Base-by-base conservation (phyloP, 2,797 vertebrate genomes). In the Choloepus didactylus region DNA sequence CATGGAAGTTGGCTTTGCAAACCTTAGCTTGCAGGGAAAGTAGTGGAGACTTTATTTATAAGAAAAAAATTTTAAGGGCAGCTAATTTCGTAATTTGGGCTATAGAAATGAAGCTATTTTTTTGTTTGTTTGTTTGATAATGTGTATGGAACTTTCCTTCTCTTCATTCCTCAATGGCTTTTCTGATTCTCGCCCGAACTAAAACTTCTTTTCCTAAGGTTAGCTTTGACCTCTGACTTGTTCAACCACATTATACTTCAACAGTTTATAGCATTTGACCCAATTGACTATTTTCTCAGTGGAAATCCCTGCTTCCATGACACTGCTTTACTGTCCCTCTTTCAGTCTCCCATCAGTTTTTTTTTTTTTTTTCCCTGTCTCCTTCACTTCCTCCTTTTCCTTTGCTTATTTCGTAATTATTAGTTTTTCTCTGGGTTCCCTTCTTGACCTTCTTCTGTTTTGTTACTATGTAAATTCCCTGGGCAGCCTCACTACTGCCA, bases 141-240 rank as follows among this genome's bases (percentile, higher is more conserved):
- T 76, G 51, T 56, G 21, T 60, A 7, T 75, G 31, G 70, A 83
- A 75, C 19, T 64, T 83, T 54, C 27, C 18, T 73, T 91, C 69
- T 79, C 64, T 85, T 86, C 38, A 49, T 81, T 94, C 67, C 21
- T 90, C 18, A 83, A 2, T 35, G 69, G 35, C 29, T 93, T 86
- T 86, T 49, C 49, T 38, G 41, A 51, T 9, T 81, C 14, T 51
- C 11, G 80, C 11, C 29, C 76, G 41, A 86, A 23, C 23, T 38
- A 18, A 82, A 77, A 16, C 31, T 44, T 70, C 44, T 31, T 89
- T 87, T 88, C 38, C 54, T 67, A 62, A 89, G 16, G 14, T 87
- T 59, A 11, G 25, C 35, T 59, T 51, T 96, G 56, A 70, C 38
- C 29, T 88, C 35, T 23, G 8, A 79, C 16, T 60, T 70, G 46